Evolutionary conservation across 1,140 invertebrate species (phyloP).

Genomic region (Aphelenchoides fujianensis): DNA sequence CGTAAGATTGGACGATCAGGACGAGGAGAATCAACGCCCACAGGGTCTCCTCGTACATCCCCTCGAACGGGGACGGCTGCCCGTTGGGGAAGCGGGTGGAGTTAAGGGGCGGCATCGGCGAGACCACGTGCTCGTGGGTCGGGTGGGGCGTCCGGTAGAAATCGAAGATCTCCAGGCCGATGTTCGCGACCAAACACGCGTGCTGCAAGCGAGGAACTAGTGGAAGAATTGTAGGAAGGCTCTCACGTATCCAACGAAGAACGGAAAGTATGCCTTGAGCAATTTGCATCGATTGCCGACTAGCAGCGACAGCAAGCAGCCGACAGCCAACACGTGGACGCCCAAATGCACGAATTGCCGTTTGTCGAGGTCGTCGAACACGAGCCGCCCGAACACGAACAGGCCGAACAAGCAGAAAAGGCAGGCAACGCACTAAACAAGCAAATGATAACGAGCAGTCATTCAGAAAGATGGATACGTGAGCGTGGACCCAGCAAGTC

Average conservation of each 20-base stretch:
- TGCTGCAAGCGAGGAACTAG: constrained; percentile 6
- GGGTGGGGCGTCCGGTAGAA: not conserved
- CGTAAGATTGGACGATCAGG: not conserved
- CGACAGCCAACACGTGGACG: not conserved
- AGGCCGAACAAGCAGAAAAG: not conserved
- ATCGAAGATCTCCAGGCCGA: not conserved
- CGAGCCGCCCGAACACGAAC: constrained; percentile 4
- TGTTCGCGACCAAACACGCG: not conserved
- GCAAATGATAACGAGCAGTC: no score
- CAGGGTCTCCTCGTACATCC: not conserved
- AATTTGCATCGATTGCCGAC: constrained; percentile 1
- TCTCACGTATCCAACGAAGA: not conserved
- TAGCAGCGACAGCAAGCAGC: not conserved
- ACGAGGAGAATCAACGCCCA: not conserved
- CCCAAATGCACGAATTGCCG: not conserved
- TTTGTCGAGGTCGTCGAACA: constrained; percentile 12
- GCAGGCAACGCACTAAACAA: not conserved
- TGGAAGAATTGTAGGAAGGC: no score
- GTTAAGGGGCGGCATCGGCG: constrained; percentile 2
- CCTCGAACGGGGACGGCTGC: not conserved
- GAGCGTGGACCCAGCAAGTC: no score
- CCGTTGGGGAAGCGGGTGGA: not conserved
- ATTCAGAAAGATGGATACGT: no score
- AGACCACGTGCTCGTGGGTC: not conserved
- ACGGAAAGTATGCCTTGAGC: not conserved